Conservation (phyloP, 2,113 vertebrate genomes). For the Spilogale gracilis region DNA sequence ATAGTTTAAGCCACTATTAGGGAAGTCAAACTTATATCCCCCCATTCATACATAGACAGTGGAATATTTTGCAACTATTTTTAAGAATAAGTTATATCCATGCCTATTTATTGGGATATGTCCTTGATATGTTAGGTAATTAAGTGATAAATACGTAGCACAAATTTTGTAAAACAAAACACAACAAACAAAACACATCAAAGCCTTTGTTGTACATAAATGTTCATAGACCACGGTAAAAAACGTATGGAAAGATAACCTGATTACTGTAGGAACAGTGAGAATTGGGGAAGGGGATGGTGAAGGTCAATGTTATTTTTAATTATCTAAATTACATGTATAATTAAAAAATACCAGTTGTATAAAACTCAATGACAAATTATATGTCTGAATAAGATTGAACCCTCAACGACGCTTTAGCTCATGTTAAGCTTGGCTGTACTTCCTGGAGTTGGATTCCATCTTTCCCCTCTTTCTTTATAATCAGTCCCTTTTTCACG, state of each 20-base stretch:
- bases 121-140: neutral
- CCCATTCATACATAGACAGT: neutral
- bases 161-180: neutral
- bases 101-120: neutral
- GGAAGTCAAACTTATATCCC: neutral
- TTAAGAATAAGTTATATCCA: neutral
- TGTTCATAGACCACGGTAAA: neutral
- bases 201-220: neutral
- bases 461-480: neutral
- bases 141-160: neutral
- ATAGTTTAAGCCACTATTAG: neutral
- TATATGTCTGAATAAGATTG: neutral
- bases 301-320: neutral
- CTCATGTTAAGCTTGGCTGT: neutral
- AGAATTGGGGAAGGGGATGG: neutral
- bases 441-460: neutral
- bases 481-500: neutral
- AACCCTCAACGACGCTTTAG: neutral
- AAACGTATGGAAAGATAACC: neutral
- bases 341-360: neutral
- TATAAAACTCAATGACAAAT: constrained; percentile 34
- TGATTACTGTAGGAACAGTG: neutral
- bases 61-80: neutral
- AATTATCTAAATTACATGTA: neutral
- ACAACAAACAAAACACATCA: neutral